Evolutionary conservation across 2,113 vertebrate genomes (phyloP), one percentile per base, ranked within the genome.

Genomic region (Raja brachyura): DNA sequence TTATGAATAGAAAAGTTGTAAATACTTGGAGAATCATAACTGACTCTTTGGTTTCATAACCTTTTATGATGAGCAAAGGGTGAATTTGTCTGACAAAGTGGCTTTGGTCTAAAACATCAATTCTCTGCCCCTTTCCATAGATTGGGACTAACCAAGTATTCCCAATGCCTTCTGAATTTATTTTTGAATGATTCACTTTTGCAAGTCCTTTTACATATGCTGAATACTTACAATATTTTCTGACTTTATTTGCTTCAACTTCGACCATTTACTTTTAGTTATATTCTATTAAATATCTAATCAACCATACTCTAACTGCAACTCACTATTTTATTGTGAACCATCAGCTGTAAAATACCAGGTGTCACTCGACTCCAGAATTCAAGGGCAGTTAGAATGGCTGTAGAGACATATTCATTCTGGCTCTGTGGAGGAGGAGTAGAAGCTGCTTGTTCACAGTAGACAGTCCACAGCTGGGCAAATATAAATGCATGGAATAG

Each of bases 401-500:
- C 98, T 0, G 97, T 96, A 94, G 98, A 99, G 90, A 98, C 98
- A 95, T 98, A 99, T 93, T 99, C 98, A 0, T 97, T 99, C 95
- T 98, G 99, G 95, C 98, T 99, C 94, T 98, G 98, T 90, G 98
- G 94, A 0, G 97, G 96, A 0, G 98, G 97, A 14, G 97, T 96
- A 31, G 98, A 97, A 0, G 98, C 98, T 0, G 97, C 98, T 96
- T 99, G 99, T 94, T 99, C 99, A n/a, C 99, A 99, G 93, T 99
- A 99, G 66, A 99, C 98, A 5, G 99, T 99, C 99, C 99, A 99
- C 93, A 99, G 97, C 96, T 99, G 99, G 93, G 99, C 98, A 90
- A 99, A 99, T 97, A 99, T 99, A 95, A 99, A 99, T 20, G 98
- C 98, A 18, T 99, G 99, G 96, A 99, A 99, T 93, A 99, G 96